These are phyloP conservation scores for Drosophila eohydei DNA, from an alignment of 2,888 invertebrate genomes.

Conservation along the genomic window DNA sequence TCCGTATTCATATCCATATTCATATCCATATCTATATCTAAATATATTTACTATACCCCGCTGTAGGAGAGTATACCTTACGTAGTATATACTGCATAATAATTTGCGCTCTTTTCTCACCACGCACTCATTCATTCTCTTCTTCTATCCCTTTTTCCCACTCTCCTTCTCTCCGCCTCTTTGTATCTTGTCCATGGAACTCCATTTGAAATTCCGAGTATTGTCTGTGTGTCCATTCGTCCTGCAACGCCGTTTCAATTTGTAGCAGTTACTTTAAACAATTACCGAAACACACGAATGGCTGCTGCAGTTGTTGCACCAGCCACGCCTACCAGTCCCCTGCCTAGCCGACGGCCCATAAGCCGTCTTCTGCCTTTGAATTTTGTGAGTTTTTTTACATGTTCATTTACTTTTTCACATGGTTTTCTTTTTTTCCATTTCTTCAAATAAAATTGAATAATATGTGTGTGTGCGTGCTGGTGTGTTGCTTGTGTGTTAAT, in stretches of 20 bases:
- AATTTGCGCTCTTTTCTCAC: conserved; percentile 27
- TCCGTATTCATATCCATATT: conserved; percentile 2
- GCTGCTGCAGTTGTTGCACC: conserved; percentile 22
- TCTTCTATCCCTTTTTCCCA: background rate
- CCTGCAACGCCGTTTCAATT: conserved; percentile 29
- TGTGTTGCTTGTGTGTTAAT: conserved; percentile 54
- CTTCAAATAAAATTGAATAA: conserved; percentile 56
- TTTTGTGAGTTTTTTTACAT: background rate
- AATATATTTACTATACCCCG: background rate
- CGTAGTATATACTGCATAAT: conserved; percentile 1
- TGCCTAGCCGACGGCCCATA: background rate
- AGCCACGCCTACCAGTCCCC: conserved; percentile 5
- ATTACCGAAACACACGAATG: conserved; percentile 65
- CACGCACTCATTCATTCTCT: background rate
- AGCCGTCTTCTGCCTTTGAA: background rate
- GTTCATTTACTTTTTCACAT: conserved; percentile 11
- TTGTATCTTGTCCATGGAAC: background rate
- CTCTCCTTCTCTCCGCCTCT: background rate
- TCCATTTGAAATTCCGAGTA: conserved; percentile 15
- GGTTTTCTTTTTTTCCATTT: background rate
- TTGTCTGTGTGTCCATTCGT: conserved; percentile 14
- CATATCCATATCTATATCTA: conserved; percentile 3
- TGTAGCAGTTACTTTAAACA: conserved; percentile 67
- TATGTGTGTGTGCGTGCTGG: conserved; percentile 10
- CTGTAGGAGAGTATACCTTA: background rate